phyloP scores from a whole-genome alignment of 2,888 invertebrate species.

The Cremastinae sp. region DNA sequence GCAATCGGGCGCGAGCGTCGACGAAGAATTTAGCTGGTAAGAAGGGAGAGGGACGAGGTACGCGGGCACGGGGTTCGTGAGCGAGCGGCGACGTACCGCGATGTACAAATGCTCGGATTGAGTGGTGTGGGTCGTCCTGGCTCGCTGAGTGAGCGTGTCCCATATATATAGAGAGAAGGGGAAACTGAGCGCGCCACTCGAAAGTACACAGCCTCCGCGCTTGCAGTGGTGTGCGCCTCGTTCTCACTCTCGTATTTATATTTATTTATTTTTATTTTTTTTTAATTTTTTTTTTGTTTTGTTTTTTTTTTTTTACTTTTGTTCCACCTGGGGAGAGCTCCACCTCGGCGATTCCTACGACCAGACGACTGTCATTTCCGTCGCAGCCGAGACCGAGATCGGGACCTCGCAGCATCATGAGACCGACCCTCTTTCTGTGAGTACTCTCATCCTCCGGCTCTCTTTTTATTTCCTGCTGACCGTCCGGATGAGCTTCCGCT shows the following conservation, averaged over 20 bases:
- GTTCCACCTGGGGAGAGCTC: constrained; percentile 67
- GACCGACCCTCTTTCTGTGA: constrained; percentile 72
- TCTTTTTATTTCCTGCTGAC: constrained; percentile 18
- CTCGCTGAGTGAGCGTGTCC: constrained; percentile 68
- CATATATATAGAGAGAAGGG: constrained; percentile 77
- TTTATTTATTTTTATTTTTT: too few relatives aligned
- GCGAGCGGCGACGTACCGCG: constrained; percentile 23
- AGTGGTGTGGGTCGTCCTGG: constrained; percentile 54
- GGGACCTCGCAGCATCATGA: constrained; percentile 68
- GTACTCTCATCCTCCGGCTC: constrained; percentile 60
- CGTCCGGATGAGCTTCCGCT: not conserved
- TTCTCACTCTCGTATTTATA: constrained; percentile 64
- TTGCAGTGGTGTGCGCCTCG: constrained; percentile 74
- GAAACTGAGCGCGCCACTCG: constrained; percentile 76
- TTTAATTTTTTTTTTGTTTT: too few relatives aligned
- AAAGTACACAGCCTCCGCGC: constrained; percentile 78
- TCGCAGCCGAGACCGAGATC: constrained; percentile 62
- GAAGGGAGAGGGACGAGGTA: constrained; percentile 1
- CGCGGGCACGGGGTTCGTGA: constrained; percentile 16
- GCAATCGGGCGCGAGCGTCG: too few relatives aligned
- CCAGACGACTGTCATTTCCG: constrained; percentile 63
- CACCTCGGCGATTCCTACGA: constrained; percentile 64
- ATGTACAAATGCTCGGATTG: constrained; percentile 15
- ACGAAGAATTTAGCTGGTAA: too few relatives aligned
- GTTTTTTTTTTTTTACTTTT: constrained; percentile 65